Evolutionary conservation across 2,797 vertebrate species (phyloP).

Genomic region (Crocidura indochinensis): DNA sequence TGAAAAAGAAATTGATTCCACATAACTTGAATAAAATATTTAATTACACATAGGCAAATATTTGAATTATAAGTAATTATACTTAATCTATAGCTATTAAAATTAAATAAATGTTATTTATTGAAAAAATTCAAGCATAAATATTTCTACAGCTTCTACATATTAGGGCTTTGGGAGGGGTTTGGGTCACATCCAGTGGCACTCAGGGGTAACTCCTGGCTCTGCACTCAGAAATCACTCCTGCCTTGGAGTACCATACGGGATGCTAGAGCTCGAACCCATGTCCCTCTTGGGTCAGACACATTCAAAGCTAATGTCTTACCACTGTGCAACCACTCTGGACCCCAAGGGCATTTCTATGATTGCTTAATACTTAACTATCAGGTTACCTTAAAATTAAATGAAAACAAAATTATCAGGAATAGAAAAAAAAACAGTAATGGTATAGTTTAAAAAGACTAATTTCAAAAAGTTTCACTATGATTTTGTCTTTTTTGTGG

Average conservation of each 20-base stretch:
- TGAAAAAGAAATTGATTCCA: neutral
- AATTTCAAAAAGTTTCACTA: constrained; percentile 51
- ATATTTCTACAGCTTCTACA: constrained; percentile 67
- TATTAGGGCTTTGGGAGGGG: constrained; percentile 1
- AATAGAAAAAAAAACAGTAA: neutral
- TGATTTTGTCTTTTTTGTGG: constrained; percentile 43
- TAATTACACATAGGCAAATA: constrained; percentile 32
- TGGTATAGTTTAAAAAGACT: neutral
- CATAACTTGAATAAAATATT: neutral
- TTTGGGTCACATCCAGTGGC: too few species aligned
- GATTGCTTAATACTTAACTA: constrained; percentile 65
- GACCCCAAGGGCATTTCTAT: constrained; percentile 17
- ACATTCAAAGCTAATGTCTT: too few species aligned
- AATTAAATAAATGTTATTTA: constrained; percentile 61
- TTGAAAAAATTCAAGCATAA: constrained; percentile 64
- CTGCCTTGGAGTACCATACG: too few species aligned
- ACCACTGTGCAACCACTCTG: too few species aligned
- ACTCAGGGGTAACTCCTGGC: too few species aligned
- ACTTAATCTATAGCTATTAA: constrained; percentile 72
- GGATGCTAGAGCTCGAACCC: too few species aligned
- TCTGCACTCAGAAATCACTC: too few species aligned
- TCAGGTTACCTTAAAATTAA: constrained; percentile 39
- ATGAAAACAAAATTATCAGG: neutral
- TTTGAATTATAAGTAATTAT: neutral
- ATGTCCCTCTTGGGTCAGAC: too few species aligned